Evolutionary conservation across 2,888 invertebrate species (phyloP).

Genomic region (Perizoma affinitatum): DNA sequence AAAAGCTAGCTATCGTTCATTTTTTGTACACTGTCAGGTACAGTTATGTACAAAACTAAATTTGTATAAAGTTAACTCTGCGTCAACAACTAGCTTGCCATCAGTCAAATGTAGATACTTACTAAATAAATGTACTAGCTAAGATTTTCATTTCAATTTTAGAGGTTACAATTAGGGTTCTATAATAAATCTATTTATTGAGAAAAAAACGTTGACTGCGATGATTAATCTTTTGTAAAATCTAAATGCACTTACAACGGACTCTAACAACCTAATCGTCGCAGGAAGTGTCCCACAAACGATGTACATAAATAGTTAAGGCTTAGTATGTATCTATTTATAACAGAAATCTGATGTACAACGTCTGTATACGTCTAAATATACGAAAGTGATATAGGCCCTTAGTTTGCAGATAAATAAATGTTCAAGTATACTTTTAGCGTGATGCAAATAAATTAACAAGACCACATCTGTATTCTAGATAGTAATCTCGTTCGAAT

Average conservation of each 20-base stretch:
- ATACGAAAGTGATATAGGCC: constrained; percentile 56
- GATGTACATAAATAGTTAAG: constrained; percentile 36
- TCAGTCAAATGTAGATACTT: constrained; percentile 28
- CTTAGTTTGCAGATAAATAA: constrained; percentile 46
- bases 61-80: constrained; percentile 18
- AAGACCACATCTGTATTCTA: constrained; percentile 23
- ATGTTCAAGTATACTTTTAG: constrained; percentile 56
- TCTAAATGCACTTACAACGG: not conserved
- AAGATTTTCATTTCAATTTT: constrained; percentile 30
- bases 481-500: constrained; percentile 21
- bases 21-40: too few species aligned
- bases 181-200: constrained; percentile 18
- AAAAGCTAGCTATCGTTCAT: too few species aligned
- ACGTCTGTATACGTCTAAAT: constrained; percentile 80
- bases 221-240: constrained; percentile 1
- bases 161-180: constrained; percentile 25
- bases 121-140: constrained; percentile 31
- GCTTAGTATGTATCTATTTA: constrained; percentile 61
- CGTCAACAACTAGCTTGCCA: constrained; percentile 29
- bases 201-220: constrained; percentile 18
- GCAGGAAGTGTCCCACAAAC: constrained; percentile 35
- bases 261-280: constrained; percentile 11
- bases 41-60: not conserved
- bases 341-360: constrained; percentile 81
- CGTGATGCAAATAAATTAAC: constrained; percentile 47